A percentile compares a stretch with the other conserved stretches of the same genome.
Evolutionary conservation across 23 tunicate species (phyloP).

Genomic region (Trididemnum clinides): DNA sequence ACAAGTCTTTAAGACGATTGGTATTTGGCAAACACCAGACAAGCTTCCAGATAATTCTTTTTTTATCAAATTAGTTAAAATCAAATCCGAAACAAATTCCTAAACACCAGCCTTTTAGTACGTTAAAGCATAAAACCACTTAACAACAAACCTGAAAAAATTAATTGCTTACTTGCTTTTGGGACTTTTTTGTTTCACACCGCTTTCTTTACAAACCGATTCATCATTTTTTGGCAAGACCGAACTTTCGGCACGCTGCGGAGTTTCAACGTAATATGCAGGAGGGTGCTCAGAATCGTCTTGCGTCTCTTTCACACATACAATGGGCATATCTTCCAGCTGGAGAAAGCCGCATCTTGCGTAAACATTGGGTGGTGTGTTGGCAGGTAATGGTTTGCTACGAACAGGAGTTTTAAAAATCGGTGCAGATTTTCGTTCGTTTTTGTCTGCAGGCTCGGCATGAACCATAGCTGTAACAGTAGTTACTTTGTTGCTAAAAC

Average conservation of each 20-base stretch:
- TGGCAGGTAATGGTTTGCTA: neutral
- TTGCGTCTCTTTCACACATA: constrained; percentile 56
- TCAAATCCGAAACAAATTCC: too few species aligned
- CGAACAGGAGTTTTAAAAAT: constrained; percentile 9
- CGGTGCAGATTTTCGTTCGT: neutral
- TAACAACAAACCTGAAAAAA: too few species aligned
- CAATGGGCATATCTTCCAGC: constrained; percentile 49
- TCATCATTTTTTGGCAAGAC: neutral
- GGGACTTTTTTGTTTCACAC: too few species aligned
- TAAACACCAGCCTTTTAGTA: too few species aligned
- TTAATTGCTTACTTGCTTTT: too few species aligned
- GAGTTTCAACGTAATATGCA: constrained; percentile 60
- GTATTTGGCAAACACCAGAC: too few species aligned
- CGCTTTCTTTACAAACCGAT: too few species aligned
- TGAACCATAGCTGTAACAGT: constrained; percentile 4
- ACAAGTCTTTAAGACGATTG: too few species aligned
- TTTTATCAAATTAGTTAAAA: too few species aligned
- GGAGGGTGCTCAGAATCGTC: constrained; percentile 1
- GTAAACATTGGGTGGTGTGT: neutral
- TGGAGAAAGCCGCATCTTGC: neutral
- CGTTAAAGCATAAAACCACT: too few species aligned
- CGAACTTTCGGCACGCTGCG: neutral
- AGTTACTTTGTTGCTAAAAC: neutral
- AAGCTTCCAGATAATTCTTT: too few species aligned
- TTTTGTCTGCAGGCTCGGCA: neutral